Percentiles rank a stretch among this genome's conserved stretches.
Conservation (phyloP, 2,797 vertebrate genomes). For the Oophaga sylvatica region DNA sequence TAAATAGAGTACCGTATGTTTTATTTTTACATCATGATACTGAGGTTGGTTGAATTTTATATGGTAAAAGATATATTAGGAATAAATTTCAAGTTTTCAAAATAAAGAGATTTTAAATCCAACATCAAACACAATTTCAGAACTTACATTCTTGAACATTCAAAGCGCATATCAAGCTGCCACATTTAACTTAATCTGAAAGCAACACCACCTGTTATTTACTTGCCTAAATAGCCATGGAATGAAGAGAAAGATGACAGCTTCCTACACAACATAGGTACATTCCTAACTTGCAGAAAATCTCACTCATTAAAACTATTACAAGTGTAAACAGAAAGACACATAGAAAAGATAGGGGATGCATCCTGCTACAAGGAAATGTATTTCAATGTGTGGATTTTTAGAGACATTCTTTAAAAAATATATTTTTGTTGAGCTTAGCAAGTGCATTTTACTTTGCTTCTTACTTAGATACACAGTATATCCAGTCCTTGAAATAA, state of each 20-base stretch:
- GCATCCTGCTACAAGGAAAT: background rate
- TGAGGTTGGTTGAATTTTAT: background rate
- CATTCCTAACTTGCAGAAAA: conserved; percentile 18
- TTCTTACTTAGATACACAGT: background rate
- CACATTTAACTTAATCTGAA: conserved; percentile 38
- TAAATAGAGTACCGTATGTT: too few species aligned
- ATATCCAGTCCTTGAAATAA: background rate
- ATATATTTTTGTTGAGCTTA: background rate
- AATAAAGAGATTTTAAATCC: background rate
- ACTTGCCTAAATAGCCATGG: conserved; percentile 33
- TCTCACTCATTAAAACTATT: conserved; percentile 3
- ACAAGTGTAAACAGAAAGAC: background rate
- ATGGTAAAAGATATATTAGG: background rate
- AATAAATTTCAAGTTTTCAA: background rate
- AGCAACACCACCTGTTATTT: conserved; percentile 50
- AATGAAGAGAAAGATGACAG: conserved; percentile 20
- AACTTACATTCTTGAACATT: conserved; percentile 34
- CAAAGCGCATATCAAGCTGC: conserved; percentile 34
- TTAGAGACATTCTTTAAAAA: background rate
- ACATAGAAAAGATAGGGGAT: background rate
- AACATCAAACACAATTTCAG: conserved; percentile 19
- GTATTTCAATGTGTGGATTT: background rate
- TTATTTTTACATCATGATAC: background rate
- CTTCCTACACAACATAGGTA: conserved; percentile 56
- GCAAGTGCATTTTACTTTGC: background rate